phyloP scores from a whole-genome alignment of 2,113 vertebrate species.

The Oostethus manadensis region DNA sequence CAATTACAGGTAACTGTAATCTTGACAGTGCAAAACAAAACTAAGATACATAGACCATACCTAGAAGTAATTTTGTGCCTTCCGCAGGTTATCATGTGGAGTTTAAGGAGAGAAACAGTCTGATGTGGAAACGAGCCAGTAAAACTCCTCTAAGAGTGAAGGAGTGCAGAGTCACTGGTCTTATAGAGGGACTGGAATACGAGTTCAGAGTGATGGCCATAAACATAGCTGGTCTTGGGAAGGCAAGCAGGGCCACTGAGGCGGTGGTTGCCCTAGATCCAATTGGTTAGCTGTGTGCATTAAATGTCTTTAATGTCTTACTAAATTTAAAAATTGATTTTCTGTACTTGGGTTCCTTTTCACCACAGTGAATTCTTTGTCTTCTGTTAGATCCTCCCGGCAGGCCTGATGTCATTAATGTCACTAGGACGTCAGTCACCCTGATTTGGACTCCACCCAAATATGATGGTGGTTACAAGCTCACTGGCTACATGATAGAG shows the following conservation, averaged over 20 bases:
- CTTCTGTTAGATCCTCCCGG: constrained; percentile 87
- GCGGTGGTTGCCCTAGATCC: constrained; percentile 91
- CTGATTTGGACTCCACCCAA: constrained; percentile 94
- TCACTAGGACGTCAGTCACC: constrained; percentile 89
- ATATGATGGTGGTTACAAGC: constrained; percentile 93
- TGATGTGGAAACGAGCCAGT: constrained; percentile 93
- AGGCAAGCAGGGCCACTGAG: constrained; percentile 87
- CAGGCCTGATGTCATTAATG: constrained; percentile 92
- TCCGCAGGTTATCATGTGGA: constrained; percentile 89
- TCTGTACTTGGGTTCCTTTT: background rate
- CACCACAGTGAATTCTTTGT: background rate
- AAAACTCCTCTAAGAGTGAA: constrained; percentile 89
- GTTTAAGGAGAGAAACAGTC: constrained; percentile 94
- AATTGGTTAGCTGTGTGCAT: constrained; percentile 78
- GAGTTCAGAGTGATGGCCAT: constrained; percentile 98
- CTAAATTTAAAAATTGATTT: too few species aligned
- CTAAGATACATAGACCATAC: background rate
- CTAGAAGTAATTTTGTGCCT: background rate
- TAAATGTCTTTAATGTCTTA: background rate
- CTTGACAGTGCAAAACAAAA: background rate
- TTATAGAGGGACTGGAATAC: constrained; percentile 95
- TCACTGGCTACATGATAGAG: constrained; percentile 94
- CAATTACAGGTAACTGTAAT: constrained; percentile 85
- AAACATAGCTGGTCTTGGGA: constrained; percentile 91
- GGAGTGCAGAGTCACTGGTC: constrained; percentile 90